These are phyloP conservation scores for Dendrolimus punctatus DNA, from an alignment of 1,140 invertebrate genomes.

Conservation along the genomic window DNA sequence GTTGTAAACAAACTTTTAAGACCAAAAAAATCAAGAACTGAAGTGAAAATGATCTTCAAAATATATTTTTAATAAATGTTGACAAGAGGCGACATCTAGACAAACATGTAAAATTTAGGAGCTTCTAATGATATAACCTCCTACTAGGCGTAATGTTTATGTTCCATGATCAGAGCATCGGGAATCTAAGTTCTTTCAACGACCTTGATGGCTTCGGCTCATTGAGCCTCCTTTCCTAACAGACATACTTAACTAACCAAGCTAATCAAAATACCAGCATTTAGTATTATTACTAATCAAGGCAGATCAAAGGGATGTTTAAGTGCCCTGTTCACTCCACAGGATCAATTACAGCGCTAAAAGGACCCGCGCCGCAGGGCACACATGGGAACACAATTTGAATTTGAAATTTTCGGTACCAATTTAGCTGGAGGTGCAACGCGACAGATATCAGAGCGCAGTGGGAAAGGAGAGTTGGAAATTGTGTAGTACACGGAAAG, in stretches of 20 bases:
- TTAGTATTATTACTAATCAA: constrained; percentile 29
- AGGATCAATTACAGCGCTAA: constrained; percentile 60
- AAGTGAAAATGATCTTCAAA: too few relatives aligned
- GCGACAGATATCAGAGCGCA: constrained; percentile 49
- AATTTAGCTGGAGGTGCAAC: constrained; percentile 59
- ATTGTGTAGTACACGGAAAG: constrained; percentile 28
- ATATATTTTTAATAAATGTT: too few relatives aligned
- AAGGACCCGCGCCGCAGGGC: constrained; percentile 40
- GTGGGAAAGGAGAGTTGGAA: constrained; percentile 48
- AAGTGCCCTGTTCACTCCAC: constrained; percentile 28
- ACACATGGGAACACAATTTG: constrained; percentile 48
- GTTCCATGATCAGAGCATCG: too few relatives aligned
- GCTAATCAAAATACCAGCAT: constrained; percentile 16
- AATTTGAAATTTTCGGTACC: constrained; percentile 61
- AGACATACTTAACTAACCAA: constrained; percentile 8
- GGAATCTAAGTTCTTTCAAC: too few relatives aligned
- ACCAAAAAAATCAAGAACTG: too few relatives aligned
- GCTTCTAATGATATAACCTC: too few relatives aligned
- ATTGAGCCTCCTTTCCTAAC: constrained; percentile 16
- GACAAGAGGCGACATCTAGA: too few relatives aligned
- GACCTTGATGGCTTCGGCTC: neutral
- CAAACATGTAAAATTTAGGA: too few relatives aligned
- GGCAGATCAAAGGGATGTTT: constrained; percentile 48
- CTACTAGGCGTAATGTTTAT: too few relatives aligned
- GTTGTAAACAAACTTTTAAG: too few relatives aligned